A percentile compares a stretch with the other conserved stretches of the same genome.
phyloP scores from a whole-genome alignment of 2,113 vertebrate species.

The Mustelus asterias region DNA sequence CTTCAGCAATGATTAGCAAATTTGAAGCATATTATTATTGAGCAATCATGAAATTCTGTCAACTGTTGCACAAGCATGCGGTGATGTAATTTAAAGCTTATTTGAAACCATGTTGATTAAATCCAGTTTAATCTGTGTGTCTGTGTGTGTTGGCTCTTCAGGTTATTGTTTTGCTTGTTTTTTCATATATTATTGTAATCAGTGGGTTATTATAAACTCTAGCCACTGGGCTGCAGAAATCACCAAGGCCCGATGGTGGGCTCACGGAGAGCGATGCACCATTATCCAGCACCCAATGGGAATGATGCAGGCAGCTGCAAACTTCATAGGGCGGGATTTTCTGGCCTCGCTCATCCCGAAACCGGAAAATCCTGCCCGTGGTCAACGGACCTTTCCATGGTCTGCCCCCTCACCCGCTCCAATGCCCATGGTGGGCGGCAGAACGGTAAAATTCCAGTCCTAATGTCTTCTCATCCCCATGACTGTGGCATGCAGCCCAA shows the following conservation, averaged over 20 bases:
- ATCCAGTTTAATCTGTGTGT: too few species aligned
- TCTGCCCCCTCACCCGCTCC: too few species aligned
- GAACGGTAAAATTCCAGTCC: too few species aligned
- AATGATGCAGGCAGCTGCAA: too few species aligned
- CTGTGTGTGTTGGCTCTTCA: background rate
- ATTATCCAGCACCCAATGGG: background rate
- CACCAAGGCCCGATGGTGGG: background rate
- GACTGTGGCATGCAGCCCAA: too few species aligned
- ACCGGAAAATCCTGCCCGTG: too few species aligned
- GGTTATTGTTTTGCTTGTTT: background rate
- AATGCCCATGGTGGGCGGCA: too few species aligned
- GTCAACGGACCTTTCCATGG: too few species aligned
- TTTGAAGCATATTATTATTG: slow-evolving; percentile 6
- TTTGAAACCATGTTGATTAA: slow-evolving; percentile 28
- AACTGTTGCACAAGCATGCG: background rate
- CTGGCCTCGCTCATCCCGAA: too few species aligned
- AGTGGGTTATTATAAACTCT: slow-evolving; percentile 35
- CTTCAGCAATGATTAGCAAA: slow-evolving; percentile 9
- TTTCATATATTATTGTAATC: background rate
- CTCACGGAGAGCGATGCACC: too few species aligned
- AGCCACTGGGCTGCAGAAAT: background rate
- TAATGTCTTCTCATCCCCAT: too few species aligned
- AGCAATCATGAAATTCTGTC: slow-evolving; percentile 32
- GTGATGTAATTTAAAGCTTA: background rate
- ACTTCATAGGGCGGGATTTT: too few species aligned